Evolutionary conservation across 2,797 vertebrate genomes (phyloP).

Genomic region (Hafferia zeledoni): DNA sequence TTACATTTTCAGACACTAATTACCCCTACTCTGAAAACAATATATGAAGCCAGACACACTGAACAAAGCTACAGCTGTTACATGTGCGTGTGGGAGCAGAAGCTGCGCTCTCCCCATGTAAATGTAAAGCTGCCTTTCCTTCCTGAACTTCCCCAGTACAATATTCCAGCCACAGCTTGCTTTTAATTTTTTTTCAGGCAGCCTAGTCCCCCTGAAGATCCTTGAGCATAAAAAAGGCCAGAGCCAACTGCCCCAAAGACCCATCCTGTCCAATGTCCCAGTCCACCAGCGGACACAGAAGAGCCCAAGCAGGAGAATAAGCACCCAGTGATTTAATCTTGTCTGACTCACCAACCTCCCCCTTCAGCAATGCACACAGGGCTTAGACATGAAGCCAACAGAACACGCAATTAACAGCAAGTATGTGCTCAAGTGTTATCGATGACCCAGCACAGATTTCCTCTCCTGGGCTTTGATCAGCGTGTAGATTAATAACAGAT

Average conservation of each 20-base stretch:
- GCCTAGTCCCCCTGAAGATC: neutral
- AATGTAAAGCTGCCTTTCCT: neutral
- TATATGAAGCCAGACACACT: neutral
- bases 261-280: neutral
- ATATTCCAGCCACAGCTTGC: neutral
- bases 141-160: neutral
- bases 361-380: neutral
- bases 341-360: neutral
- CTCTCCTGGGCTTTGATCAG: neutral
- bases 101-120: neutral
- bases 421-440: neutral
- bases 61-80: constrained; percentile 49
- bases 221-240: neutral
- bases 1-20: constrained; percentile 54
- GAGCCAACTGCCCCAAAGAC: neutral
- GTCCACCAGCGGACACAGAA: neutral
- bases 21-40: constrained; percentile 32
- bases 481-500: neutral
- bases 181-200: neutral
- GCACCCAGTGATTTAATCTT: neutral
- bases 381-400: neutral
- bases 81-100: neutral
- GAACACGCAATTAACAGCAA: neutral
- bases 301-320: neutral
- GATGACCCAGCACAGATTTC: neutral